Evolutionary conservation across 2,113 vertebrate species (phyloP), one percentile per base, ranked within the genome.

Genomic region (Gymnorhina tibicen): DNA sequence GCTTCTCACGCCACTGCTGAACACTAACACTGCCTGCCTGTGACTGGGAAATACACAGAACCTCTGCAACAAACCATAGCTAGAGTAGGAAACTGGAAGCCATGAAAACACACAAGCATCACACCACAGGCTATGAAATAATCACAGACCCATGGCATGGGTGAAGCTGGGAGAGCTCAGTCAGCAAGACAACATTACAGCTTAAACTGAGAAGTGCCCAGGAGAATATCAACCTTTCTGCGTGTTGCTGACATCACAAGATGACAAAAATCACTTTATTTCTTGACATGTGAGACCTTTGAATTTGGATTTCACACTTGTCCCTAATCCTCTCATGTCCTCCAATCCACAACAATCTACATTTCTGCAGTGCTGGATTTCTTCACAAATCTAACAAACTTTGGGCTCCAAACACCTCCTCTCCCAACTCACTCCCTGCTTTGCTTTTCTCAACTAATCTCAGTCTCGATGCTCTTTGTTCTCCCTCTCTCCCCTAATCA

Each of bases 341-440:
- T 73, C 22, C 53, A 63, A 56, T 27, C 72, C 66, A 60, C 35
- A 91, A 21, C 2, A 16, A 16, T 33, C 4, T 44, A 16, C 13
- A 19, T 30, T 87, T 80, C 67, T 77, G 44, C 35, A 90, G 28
- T 16, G 27, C 33, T 10, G 9, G 37, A 50, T 44, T 78, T 86
- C 39, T 80, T 53, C 50, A 35, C 8, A 33, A 23, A 42, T 64
- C 56, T 37, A 63, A 74, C 19, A 69, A 62, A 69, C 28, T 44
- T 63, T 37, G 32, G 27, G 39, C 44, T 60, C 76, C 64, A 50
- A 63, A 50, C 16, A 84, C 22, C 53, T 50, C 35, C 53, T 75
- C 33, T 80, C 70, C 42, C 68, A 87, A 16, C 63, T 91, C 86
- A 33, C 39, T 91, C 41, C n/a, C 42, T 78, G 58, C 85, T 95